Base-by-base conservation (phyloP, 2,113 vertebrate species). In the Tursiops truncatus region DNA sequence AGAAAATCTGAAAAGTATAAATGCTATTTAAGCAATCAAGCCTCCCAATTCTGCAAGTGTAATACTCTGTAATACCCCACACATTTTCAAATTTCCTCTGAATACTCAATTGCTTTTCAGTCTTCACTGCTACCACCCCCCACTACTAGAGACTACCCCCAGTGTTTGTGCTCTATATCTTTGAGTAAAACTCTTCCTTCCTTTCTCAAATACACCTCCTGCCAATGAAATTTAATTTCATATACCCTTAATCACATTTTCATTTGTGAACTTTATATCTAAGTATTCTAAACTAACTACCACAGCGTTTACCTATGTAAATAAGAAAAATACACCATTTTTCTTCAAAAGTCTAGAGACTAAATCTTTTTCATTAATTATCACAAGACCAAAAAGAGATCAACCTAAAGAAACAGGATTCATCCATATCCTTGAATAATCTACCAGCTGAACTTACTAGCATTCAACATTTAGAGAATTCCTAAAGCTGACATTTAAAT, bases 281-380 rank as follows among this genome's bases (percentile, higher is more conserved):
- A 76, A 82, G 14, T 73, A 26, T 8, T 86, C n/a, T 84, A 95
- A 76, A 23, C 36, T 87, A 81, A 23, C 36, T 83, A 77, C 10
- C 18, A 50, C 38, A 67, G 60, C 38, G 50, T 44, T 56, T 74
- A 90, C 1, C 11, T 14, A 63, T 31, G 7, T 67, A 89, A 7
- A 53, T 63, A 81, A 74, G 14, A 62, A 91, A 90, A 86, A 50
- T 5, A n/a, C 5, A 53, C 25, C 2, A 38, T 38, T 94, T 92
- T 70, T 65, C 53, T 92, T 56, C 68, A 82, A 86, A 88, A 81
- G 28, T 23, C 23, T 50, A 74, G 79, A 96, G 13, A 74, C 25
- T 4, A 86, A 79, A 85, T 93, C 63, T 38, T 65, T 93, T 87
- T 50, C 71, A 41, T 73, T 73, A 65, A 65, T 84, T 90, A 97